Conservation (phyloP, 2,888 invertebrate species). For the Ormyrus labotus region DNA sequence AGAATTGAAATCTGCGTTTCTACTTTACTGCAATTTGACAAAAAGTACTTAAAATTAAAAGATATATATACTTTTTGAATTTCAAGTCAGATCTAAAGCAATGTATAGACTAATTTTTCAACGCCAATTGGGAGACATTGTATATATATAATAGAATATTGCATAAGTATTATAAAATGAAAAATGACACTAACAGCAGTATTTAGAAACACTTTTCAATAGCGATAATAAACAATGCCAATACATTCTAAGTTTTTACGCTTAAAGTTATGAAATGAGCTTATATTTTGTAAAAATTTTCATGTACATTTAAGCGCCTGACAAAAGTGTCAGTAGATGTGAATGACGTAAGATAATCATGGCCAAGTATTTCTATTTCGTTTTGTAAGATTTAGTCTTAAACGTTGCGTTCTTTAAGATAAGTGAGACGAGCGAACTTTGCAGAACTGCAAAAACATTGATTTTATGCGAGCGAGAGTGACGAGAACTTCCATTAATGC, state of each 20-base stretch:
- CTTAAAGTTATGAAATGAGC: slow-evolving; percentile 41
- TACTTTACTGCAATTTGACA: no score
- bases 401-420: slow-evolving; percentile 13
- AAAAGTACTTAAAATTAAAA: no score
- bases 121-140: not conserved
- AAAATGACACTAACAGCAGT: not conserved
- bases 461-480: slow-evolving; percentile 21
- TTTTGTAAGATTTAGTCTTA: not conserved
- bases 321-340: slow-evolving; percentile 2
- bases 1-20: no score
- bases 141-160: slow-evolving; percentile 16
- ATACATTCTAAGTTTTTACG: slow-evolving; percentile 35
- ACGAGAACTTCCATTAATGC: slow-evolving; percentile 38
- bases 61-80: no score
- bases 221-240: slow-evolving; percentile 14
- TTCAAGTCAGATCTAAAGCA: not conserved
- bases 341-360: not conserved
- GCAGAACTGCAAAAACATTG: not conserved
- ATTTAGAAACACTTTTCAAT: slow-evolving; percentile 14
- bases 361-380: slow-evolving; percentile 21
- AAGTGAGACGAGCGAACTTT: not conserved
- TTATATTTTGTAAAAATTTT: slow-evolving; percentile 52
- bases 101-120: not conserved
- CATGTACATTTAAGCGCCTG: slow-evolving; percentile 6
- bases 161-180: not conserved